phyloP scores from a whole-genome alignment of 2,113 vertebrate genomes.

The Entelurus aequoreus region DNA sequence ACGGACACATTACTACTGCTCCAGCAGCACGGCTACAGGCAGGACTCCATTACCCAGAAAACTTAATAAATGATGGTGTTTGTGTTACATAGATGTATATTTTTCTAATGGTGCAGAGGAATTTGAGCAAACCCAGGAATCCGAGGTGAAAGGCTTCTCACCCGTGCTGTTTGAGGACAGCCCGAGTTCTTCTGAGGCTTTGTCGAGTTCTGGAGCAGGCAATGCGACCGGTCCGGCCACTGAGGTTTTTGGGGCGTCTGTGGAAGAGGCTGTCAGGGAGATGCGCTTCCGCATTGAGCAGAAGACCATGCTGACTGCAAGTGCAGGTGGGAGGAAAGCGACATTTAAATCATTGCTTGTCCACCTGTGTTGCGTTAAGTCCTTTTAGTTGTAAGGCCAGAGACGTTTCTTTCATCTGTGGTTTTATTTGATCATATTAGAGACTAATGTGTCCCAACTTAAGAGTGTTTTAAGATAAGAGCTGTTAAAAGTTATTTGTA shows the following conservation, averaged over 20 bases:
- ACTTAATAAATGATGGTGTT: not conserved
- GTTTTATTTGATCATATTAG: too few relatives aligned
- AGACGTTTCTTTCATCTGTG: too few relatives aligned
- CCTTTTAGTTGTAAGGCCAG: too few relatives aligned
- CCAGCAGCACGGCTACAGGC: slow-evolving; percentile 41
- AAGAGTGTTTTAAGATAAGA: too few relatives aligned
- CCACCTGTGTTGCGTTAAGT: too few relatives aligned
- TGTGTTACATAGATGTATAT: not conserved
- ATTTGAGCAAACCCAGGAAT: not conserved
- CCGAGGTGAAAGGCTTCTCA: slow-evolving; percentile 63
- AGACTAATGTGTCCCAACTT: too few relatives aligned
- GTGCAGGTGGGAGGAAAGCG: slow-evolving; percentile 78
- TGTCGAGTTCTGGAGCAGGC: slow-evolving; percentile 39
- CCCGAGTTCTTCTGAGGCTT: slow-evolving; percentile 46
- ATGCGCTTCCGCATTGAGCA: slow-evolving; percentile 95
- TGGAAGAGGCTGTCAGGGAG: slow-evolving; percentile 91
- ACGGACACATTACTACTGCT: slow-evolving; percentile 67
- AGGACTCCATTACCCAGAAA: slow-evolving; percentile 14
- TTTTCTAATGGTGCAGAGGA: slow-evolving; percentile 33
- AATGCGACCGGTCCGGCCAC: slow-evolving; percentile 38
- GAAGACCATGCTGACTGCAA: slow-evolving; percentile 90
- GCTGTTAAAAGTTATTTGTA: too few relatives aligned
- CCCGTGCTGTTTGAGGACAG: slow-evolving; percentile 86
- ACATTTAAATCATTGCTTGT: not conserved
- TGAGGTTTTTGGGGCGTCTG: slow-evolving; percentile 82